These are phyloP conservation scores for Aphidoletes aphidimyza DNA, from an alignment of 2,888 invertebrate genomes.

Conservation along the genomic window DNA sequence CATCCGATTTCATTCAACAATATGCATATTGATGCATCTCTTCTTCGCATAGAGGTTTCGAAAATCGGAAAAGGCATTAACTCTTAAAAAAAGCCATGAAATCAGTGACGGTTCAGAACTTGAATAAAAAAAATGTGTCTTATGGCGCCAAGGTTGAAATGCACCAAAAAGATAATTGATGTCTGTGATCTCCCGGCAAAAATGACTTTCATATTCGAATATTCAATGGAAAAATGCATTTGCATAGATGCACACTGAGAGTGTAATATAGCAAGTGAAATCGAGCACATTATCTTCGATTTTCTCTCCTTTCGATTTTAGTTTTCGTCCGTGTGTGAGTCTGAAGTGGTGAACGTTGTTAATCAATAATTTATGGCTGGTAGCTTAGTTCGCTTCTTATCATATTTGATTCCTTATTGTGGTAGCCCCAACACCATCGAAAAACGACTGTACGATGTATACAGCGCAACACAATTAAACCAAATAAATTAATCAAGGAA, in stretches of 20 bases:
- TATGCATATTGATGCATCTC: no score
- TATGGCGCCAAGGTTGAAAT: slow-evolving; percentile 38
- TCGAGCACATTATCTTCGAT: slow-evolving; percentile 12
- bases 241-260: slow-evolving; percentile 9
- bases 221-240: not conserved
- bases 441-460: not conserved
- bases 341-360: slow-evolving; percentile 22
- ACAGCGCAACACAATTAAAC: not conserved
- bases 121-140: slow-evolving; percentile 7
- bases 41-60: no score
- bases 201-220: slow-evolving; percentile 1
- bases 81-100: not conserved
- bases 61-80: no score
- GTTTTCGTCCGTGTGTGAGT: not conserved
- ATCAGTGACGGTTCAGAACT: not conserved
- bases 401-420: slow-evolving; percentile 23
- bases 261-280: slow-evolving; percentile 35
- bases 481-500: slow-evolving; percentile 49
- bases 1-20: not conserved
- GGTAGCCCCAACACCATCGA: not conserved
- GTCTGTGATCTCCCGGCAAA: not conserved
- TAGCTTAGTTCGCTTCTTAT: slow-evolving; percentile 20
- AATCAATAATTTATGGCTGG: slow-evolving; percentile 36
- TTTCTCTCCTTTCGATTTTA: not conserved
- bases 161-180: slow-evolving; percentile 5